Percentiles rank a stretch among this genome's conserved stretches.
phyloP scores from a whole-genome alignment of 2,113 vertebrate species.

The Heterotilapia buettikoferi region DNA sequence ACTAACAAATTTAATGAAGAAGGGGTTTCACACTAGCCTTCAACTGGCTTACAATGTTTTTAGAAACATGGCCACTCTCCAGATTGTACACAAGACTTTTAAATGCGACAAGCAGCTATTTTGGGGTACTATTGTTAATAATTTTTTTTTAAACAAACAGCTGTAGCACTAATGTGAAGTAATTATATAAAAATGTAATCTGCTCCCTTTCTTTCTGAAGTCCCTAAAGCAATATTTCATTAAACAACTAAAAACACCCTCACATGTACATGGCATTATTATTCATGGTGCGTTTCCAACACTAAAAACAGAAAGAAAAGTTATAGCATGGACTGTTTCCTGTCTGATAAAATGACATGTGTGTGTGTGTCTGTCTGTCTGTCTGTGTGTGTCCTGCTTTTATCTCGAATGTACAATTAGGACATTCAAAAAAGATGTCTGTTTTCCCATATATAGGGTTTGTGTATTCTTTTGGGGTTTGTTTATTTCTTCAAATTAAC shows the following conservation, averaged over 20 bases:
- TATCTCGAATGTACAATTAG: not conserved
- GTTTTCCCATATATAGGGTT: not conserved
- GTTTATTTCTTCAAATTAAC: not conserved
- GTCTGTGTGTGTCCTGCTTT: not conserved
- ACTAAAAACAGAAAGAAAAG: not conserved
- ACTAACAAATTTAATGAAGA: not conserved
- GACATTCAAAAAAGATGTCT: not conserved
- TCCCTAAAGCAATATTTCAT: not conserved
- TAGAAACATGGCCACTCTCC: not conserved
- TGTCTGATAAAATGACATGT: not conserved
- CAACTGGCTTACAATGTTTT: not conserved
- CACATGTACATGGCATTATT: not conserved
- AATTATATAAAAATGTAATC: not conserved
- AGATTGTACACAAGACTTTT: not conserved
- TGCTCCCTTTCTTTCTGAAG: not conserved
- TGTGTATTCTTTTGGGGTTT: not conserved
- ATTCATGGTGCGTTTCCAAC: not conserved
- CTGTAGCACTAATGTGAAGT: not conserved
- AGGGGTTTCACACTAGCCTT: not conserved
- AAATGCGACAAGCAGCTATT: not conserved
- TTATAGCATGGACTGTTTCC: not conserved
- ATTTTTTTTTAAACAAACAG: not conserved
- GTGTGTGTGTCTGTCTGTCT: not conserved
- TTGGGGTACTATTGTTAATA: accelerated
- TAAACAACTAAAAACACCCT: not conserved